A percentile compares a stretch with the other conserved stretches of the same genome.
These are phyloP conservation scores for Gulo gulo DNA, from an alignment of 2,113 vertebrate species.

Conservation along the genomic window DNA sequence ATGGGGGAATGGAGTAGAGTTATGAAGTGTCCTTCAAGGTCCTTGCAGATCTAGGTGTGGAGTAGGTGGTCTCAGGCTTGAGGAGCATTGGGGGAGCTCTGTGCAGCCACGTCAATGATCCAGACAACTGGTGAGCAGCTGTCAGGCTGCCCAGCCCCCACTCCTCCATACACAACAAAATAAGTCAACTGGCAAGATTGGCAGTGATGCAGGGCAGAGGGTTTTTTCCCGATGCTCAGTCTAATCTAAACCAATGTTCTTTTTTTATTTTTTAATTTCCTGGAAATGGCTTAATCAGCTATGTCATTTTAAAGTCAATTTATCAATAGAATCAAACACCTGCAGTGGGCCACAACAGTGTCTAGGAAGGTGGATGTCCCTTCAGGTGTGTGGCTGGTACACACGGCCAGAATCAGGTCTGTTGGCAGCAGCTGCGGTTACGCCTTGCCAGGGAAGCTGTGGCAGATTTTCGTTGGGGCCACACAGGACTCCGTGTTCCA, in stretches of 20 bases:
- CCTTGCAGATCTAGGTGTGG: not conserved
- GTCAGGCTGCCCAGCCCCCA: fast-evolving
- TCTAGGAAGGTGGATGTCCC: not conserved
- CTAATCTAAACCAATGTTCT: not conserved
- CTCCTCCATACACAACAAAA: not conserved
- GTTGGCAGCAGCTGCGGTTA: not conserved
- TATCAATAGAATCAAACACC: not conserved
- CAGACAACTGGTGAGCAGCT: not conserved
- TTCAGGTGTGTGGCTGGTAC: not conserved
- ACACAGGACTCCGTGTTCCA: not conserved
- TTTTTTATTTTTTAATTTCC: not conserved
- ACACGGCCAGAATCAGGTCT: not conserved
- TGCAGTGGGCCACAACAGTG: not conserved
- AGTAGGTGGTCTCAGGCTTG: not conserved
- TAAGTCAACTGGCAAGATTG: not conserved
- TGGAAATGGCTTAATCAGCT: not conserved
- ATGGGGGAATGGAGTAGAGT: not conserved
- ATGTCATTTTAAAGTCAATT: not conserved
- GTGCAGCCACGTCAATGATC: not conserved
- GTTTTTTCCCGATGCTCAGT: not conserved
- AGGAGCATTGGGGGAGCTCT: not conserved
- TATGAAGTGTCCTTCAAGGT: not conserved
- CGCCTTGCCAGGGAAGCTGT: fast-evolving
- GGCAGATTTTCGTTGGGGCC: not conserved
- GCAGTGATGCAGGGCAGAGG: not conserved